A percentile compares a stretch with the other conserved stretches of the same genome.
Conservation (phyloP, 2,888 invertebrate genomes). For the Oscheius onirici region DNA sequence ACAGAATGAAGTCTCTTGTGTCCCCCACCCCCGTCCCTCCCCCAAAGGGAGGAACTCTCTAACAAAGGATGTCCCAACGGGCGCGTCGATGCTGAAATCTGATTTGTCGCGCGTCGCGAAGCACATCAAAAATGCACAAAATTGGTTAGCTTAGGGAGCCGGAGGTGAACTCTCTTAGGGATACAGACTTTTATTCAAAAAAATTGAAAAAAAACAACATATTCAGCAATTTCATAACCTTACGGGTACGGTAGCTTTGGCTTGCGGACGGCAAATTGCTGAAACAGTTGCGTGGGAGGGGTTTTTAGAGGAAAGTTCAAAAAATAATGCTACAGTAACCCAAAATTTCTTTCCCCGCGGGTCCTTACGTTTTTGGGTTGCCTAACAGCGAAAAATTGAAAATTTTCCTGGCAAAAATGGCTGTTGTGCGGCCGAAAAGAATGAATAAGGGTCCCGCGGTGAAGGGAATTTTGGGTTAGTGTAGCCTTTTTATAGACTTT, state of each 20-base stretch:
- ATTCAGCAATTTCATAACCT: conserved; percentile 7
- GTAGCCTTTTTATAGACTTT: too few species aligned
- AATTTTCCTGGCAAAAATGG: neutral
- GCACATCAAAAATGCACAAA: conserved; percentile 27
- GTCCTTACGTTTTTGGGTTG: neutral
- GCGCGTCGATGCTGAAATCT: conserved; percentile 32
- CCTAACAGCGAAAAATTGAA: neutral
- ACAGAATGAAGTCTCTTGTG: too few species aligned
- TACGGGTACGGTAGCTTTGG: neutral
- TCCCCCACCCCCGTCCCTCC: neutral
- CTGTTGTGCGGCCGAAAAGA: too few species aligned
- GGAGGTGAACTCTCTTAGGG: too few species aligned
- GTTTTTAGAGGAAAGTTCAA: too few species aligned
- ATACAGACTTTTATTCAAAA: neutral
- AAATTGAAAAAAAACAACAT: conserved; percentile 4
- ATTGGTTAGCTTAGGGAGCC: neutral
- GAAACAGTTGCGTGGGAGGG: conserved; percentile 11
- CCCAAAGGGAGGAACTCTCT: conserved; percentile 17
- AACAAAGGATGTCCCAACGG: conserved; percentile 22
- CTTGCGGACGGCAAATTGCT: conserved; percentile 11
- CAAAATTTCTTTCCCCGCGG: too few species aligned
- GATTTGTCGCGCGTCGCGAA: conserved; percentile 23
- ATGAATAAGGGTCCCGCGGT: too few species aligned
- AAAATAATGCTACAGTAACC: too few species aligned
- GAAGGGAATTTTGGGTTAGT: too few species aligned